Conservation (phyloP, 1,140 invertebrate genomes). For the Zaprionus capensis region DNA sequence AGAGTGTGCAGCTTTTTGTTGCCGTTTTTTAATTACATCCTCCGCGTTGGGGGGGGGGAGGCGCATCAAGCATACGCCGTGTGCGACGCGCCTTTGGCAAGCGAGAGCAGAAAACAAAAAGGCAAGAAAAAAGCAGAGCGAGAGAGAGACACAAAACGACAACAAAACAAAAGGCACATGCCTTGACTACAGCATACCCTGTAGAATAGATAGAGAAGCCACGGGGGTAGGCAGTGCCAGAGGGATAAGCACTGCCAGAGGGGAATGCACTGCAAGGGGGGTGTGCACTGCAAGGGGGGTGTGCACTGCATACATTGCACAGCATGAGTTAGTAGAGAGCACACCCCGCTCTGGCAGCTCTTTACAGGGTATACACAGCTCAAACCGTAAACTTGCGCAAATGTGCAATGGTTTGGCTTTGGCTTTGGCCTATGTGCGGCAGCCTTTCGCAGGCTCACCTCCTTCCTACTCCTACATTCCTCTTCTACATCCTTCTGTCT, state of each 20-base stretch:
- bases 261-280: too few relatives aligned
- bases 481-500: not conserved
- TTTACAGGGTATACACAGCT: slow-evolving; percentile 28
- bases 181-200: slow-evolving; percentile 30
- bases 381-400: slow-evolving; percentile 69
- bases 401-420: slow-evolving; percentile 70
- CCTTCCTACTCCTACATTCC: not conserved
- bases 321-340: too few relatives aligned
- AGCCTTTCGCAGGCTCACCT: slow-evolving; percentile 2
- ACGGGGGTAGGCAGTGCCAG: too few relatives aligned
- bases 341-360: not conserved
- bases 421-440: slow-evolving; percentile 66
- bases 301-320: too few relatives aligned
- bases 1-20: slow-evolving; percentile 64
- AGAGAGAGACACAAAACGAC: slow-evolving; percentile 4
- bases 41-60: slow-evolving; percentile 20
- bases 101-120: slow-evolving; percentile 7
- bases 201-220: not conserved
- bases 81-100: slow-evolving; percentile 41
- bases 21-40: slow-evolving; percentile 78
- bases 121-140: slow-evolving; percentile 5
- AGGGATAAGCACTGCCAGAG: too few relatives aligned
- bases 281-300: too few relatives aligned
- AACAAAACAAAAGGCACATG: slow-evolving; percentile 3
- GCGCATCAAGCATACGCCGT: slow-evolving; percentile 28